phyloP scores from a whole-genome alignment of 2,888 invertebrate species.

The Rhagium mordax region DNA sequence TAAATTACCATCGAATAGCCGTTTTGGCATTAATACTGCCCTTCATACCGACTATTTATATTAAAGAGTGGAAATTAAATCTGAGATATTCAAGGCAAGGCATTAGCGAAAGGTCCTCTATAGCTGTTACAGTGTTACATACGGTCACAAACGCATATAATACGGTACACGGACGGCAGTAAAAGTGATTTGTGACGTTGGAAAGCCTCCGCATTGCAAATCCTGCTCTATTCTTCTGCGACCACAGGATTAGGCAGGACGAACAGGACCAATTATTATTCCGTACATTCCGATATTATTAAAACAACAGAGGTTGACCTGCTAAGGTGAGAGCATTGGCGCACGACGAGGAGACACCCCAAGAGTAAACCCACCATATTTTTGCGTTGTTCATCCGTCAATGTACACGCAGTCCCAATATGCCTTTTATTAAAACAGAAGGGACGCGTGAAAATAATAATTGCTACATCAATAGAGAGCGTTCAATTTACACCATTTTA shows the following conservation, averaged over 20 bases:
- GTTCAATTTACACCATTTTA: no score
- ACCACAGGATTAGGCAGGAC: conserved; percentile 63
- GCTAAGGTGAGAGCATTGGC: conserved; percentile 24
- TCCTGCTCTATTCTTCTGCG: conserved; percentile 68
- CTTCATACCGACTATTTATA: conserved; percentile 59
- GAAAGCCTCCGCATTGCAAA: conserved; percentile 70
- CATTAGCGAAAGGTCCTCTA: conserved; percentile 63
- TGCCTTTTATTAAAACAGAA: no score
- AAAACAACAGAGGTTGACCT: conserved; percentile 57
- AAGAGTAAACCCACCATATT: neutral
- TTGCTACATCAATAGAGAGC: no score
- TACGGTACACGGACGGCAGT: conserved; percentile 60
- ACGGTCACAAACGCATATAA: conserved; percentile 53
- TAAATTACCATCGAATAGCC: conserved; percentile 54
- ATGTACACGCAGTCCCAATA: no score
- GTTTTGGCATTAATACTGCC: conserved; percentile 55
- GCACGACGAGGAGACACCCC: neutral
- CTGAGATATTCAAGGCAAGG: conserved; percentile 64
- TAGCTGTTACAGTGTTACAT: conserved; percentile 56
- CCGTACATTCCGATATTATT: conserved; percentile 64
- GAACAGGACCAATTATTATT: conserved; percentile 69
- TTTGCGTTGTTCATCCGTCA: neutral
- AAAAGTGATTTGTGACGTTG: conserved; percentile 71
- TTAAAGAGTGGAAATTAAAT: conserved; percentile 66
- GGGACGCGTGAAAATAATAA: no score